Base-by-base conservation (phyloP, 2,113 vertebrate genomes). In the Carettochelys insculpta region DNA sequence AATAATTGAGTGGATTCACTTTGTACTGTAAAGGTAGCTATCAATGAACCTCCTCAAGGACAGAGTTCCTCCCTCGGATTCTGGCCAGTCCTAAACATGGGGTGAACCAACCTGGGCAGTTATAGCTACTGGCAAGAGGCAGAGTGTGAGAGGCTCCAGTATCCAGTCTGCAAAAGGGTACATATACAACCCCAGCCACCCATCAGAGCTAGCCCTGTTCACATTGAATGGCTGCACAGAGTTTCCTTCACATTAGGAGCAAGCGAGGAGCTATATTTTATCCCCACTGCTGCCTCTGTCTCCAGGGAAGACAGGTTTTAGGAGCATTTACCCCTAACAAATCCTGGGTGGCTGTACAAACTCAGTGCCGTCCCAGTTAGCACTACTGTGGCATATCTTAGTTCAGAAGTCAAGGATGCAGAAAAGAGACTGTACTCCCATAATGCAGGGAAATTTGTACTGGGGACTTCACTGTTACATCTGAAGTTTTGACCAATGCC, bases 141-240 rank as follows among this genome's bases (percentile, higher is more conserved):
- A 73, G 11, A 79, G 20, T 17, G 61, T 20, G 17, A 65, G 1
- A 0, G 91, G 27, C 31, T 85, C 34, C 38, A 77, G 65, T 52
- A 91, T 41, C 43, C 88, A 24, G 24, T 6, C 24, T 73, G 11
- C 0, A 1, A 92, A 78, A 45, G 19, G 27, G 25, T 5, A 47
- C 76, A 65, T 6, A 48, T 24, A 29, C 1, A 14, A 85, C 22
- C 31, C 17, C 17, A 65, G 88, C 12, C 20, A 29, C 65, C 88
- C 85, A 20, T 22, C 83, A 17, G 1, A 0, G 75, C 11, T 54
- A 0, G 0, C 5, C 19, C 16, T 61, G 31, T 54, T 56, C n/a
- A 56, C 0, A 1, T 27, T 75, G 68, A 51, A 50, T 4, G 77
- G 71, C 41, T 4, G 3, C 2, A 4, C 85, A 47, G 27, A 85